Base-by-base conservation (phyloP, 2,113 vertebrate genomes). In the Vulpes ferrilata region DNA sequence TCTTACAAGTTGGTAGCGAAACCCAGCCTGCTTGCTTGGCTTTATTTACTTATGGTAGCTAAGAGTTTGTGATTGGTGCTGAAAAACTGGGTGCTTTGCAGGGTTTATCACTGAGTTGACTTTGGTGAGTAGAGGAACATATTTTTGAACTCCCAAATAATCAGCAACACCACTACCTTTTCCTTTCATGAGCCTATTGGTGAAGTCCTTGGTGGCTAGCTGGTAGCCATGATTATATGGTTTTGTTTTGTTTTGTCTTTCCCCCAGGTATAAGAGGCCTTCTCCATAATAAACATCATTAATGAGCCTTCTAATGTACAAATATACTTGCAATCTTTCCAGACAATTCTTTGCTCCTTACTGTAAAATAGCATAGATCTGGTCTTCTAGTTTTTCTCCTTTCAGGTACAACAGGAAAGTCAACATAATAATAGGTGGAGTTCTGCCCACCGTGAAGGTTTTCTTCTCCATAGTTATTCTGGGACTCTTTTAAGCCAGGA, bases 111-210 rank as follows among this genome's bases (percentile, higher is more conserved):
- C 5, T 2, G 13, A 51, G 23, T 62, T 25, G 35, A 7, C 9
- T 71, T 23, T 64, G n/a, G 13, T 69, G 17, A 88, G 1, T 55
- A 65, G 32, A 38, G 65, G 17, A 27, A 5, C 19, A 1, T 55
- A 7, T 27, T 19, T 79, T 57, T 74, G 11, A 88, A 48, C 15
- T 30, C 12, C 32, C 9, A 23, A 1, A n/a, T 53, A 76, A 62
- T 13, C 8, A 8, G 7, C 0, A 62, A 7, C 9, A 17, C 5
- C 5, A 4, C 15, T 11, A 69, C 19, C 3, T 32, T 16, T 71
- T 51, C 8, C 15, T 15, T 55, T 84, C 43, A 11, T 15, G 13
- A 62, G 53, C 13, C 3, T 10, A 10, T 32, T 35, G 32, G 10
- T 22, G 25, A 74, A 76, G 7, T 16, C 4, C 12, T 57, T 11